phyloP scores from a whole-genome alignment of 2,113 vertebrate genomes.

The Edolisoma coerulescens region DNA sequence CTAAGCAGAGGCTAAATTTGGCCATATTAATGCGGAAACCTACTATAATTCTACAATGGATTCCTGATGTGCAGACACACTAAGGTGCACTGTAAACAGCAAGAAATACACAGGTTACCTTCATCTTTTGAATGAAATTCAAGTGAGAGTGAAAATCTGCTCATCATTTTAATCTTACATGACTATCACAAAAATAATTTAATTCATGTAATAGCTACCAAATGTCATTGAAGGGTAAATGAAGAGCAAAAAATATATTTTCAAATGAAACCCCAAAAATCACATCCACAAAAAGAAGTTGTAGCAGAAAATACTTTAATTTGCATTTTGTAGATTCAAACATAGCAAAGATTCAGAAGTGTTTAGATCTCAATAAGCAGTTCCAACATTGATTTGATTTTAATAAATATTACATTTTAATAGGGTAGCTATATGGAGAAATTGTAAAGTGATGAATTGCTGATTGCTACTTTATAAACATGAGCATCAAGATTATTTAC shows the following conservation, averaged over 20 bases:
- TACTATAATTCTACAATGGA: neutral
- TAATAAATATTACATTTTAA: constrained; percentile 51
- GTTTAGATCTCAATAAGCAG: constrained; percentile 15
- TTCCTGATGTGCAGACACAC: neutral
- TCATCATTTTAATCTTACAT: neutral
- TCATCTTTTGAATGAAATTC: neutral
- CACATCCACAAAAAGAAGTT: neutral
- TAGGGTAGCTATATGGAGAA: neutral
- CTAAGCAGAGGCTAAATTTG: neutral
- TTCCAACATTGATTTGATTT: neutral
- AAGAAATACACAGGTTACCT: neutral
- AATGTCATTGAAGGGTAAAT: neutral
- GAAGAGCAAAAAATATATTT: neutral
- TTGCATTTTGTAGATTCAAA: constrained; percentile 38
- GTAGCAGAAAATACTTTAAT: constrained; percentile 69
- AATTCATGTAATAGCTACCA: neutral
- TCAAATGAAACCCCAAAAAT: neutral
- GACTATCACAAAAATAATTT: neutral
- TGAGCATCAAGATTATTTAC: constrained; percentile 47
- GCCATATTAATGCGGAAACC: neutral
- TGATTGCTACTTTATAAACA: constrained; percentile 15
- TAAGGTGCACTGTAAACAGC: neutral
- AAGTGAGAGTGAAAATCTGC: neutral
- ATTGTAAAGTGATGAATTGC: neutral
- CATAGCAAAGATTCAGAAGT: constrained; percentile 45